phyloP scores from a whole-genome alignment of 2,797 vertebrate species.

The Discoglossus pictus region DNA sequence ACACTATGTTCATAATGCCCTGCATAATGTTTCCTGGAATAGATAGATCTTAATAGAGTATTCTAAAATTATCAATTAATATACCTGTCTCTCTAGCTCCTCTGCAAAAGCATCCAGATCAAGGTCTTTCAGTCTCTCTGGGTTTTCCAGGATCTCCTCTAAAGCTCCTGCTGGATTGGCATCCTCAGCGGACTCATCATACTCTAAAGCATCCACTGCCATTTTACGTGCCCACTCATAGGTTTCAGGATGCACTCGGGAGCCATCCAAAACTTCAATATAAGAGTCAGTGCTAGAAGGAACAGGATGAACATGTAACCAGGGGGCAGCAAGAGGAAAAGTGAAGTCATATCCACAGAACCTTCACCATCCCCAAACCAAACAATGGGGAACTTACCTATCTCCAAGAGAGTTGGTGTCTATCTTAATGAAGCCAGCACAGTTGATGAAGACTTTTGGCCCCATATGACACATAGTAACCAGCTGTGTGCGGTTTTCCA shows the following conservation, averaged over 20 bases:
- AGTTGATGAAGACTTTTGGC: slow-evolving; percentile 99
- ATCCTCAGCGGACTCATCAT: slow-evolving; percentile 95
- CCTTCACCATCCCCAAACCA: too few relatives aligned
- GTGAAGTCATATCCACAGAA: too few relatives aligned
- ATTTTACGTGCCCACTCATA: slow-evolving; percentile 99
- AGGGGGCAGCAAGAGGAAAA: neutral
- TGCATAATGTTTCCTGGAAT: too few relatives aligned
- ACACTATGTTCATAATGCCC: too few relatives aligned
- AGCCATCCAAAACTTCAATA: slow-evolving; percentile 96
- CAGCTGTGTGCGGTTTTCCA: slow-evolving; percentile 96
- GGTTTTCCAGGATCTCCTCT: slow-evolving; percentile 97
- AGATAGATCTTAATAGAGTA: too few relatives aligned
- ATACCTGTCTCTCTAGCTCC: slow-evolving; percentile 97
- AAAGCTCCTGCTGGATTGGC: slow-evolving; percentile 96
- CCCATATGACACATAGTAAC: slow-evolving; percentile 99
- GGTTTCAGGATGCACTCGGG: slow-evolving; percentile 95
- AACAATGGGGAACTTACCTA: slow-evolving; percentile 74
- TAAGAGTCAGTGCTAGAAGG: slow-evolving; percentile 91
- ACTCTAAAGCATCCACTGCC: slow-evolving; percentile 97
- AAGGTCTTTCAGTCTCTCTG: slow-evolving; percentile 94
- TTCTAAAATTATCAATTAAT: too few relatives aligned
- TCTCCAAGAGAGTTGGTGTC: slow-evolving; percentile 96
- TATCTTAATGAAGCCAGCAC: slow-evolving; percentile 98
- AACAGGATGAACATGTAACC: neutral
- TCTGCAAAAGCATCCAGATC: slow-evolving; percentile 97